phyloP scores from a whole-genome alignment of 2,888 invertebrate genomes.

The Ophioninae sp. region DNA sequence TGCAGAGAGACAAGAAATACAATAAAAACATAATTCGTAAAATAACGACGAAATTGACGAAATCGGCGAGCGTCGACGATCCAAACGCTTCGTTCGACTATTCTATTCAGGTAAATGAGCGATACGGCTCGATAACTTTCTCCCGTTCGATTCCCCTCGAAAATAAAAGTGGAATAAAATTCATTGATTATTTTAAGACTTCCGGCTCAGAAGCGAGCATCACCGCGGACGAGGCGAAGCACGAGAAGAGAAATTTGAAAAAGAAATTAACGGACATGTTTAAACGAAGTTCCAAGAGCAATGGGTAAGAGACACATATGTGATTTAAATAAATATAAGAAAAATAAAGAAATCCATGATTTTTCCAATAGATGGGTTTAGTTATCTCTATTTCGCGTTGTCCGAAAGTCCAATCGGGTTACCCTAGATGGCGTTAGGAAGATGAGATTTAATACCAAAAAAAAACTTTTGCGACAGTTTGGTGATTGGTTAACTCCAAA shows the following conservation, averaged over 20 bases:
- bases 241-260: conserved; percentile 87
- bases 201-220: conserved; percentile 79
- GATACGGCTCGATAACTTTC: background rate
- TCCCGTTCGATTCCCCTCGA: conserved; percentile 6
- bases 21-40: conserved; percentile 92
- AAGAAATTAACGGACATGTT: conserved; percentile 93
- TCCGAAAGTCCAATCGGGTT: no score
- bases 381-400: no score
- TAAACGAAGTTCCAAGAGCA: conserved; percentile 83
- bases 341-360: no score
- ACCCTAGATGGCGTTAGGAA: no score
- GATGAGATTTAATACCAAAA: no score
- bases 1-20: conserved; percentile 89
- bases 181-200: conserved; percentile 69
- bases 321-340: no score
- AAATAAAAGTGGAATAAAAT: background rate
- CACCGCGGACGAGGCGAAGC: conserved; percentile 71
- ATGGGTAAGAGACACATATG: conserved; percentile 68
- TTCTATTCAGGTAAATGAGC: conserved; percentile 74
- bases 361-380: no score
- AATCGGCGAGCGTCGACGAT: conserved; percentile 91
- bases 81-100: conserved; percentile 79
- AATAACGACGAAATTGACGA: conserved; percentile 90
- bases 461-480: no score
- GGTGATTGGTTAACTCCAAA: no score